phyloP scores from a whole-genome alignment of 1,140 invertebrate species.

The Atta texana region DNA sequence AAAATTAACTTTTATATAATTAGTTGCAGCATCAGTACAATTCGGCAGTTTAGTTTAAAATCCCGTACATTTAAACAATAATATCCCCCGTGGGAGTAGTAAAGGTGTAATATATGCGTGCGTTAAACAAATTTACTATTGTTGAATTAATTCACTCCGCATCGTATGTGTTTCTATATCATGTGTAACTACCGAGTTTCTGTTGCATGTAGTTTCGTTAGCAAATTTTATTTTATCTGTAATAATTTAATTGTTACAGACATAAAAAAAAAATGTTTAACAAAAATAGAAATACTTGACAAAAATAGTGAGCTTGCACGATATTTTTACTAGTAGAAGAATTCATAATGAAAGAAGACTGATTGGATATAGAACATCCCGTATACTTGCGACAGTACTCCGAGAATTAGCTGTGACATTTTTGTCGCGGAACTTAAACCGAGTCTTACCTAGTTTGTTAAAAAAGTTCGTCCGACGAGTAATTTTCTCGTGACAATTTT shows the following conservation, averaged over 20 bases:
- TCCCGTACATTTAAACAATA: neutral
- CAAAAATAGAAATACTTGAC: neutral
- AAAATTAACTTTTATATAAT: neutral
- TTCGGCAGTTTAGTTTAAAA: neutral
- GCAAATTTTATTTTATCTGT: conserved; percentile 45
- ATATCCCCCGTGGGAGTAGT: neutral
- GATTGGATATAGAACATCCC: neutral
- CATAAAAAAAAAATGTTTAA: neutral
- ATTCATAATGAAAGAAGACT: neutral
- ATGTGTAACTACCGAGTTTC: conserved; percentile 11
- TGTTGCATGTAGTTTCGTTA: conserved; percentile 11
- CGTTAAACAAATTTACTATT: conserved; percentile 47
- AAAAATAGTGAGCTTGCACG: neutral
- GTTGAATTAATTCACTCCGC: conserved; percentile 38
- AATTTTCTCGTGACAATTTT: conserved; percentile 44
- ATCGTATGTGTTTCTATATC: conserved; percentile 16
- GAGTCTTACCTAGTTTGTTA: conserved; percentile 40
- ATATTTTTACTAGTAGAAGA: neutral
- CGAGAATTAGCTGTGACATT: conserved; percentile 13
- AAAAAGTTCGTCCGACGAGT: conserved; percentile 28
- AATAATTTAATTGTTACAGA: neutral
- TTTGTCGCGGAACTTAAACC: conserved; percentile 38
- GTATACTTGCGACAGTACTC: neutral
- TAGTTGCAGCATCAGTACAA: neutral
- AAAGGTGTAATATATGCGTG: conserved; percentile 28